phyloP scores from a whole-genome alignment of 2,797 vertebrate genomes.

The Anguilla megastoma region DNA sequence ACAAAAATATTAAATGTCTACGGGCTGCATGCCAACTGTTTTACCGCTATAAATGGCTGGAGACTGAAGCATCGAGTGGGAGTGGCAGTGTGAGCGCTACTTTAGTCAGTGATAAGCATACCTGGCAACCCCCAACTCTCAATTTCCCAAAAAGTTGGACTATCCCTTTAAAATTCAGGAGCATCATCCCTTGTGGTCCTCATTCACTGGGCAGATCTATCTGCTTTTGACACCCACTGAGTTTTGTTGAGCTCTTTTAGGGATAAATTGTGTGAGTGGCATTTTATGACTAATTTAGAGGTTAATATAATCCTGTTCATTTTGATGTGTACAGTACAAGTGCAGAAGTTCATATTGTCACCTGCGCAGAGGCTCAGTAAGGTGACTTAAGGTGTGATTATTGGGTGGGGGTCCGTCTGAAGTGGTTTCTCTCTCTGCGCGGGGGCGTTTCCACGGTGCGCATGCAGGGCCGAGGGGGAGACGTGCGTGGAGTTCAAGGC shows the following conservation, averaged over 20 bases:
- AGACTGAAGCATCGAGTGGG: too few species aligned
- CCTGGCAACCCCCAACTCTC: too few species aligned
- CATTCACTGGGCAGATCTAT: background rate
- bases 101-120: too few species aligned
- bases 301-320: background rate
- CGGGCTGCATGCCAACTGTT: background rate
- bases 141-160: too few species aligned
- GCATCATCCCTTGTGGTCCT: background rate
- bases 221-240: background rate
- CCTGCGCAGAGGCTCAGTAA: background rate
- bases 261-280: background rate
- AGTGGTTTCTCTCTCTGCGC: background rate
- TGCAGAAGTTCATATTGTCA: background rate
- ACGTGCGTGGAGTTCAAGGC: conserved; percentile 98
- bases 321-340: background rate
- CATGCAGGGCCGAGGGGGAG: conserved; percentile 91
- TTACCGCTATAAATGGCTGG: background rate
- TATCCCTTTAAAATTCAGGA: background rate
- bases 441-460: background rate
- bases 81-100: too few species aligned
- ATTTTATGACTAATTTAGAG: background rate
- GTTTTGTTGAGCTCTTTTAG: background rate
- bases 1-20: background rate
- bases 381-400: background rate
- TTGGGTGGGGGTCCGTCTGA: background rate